Base-by-base conservation (phyloP, 2,888 invertebrate species). In the Abrostola triplasia region DNA sequence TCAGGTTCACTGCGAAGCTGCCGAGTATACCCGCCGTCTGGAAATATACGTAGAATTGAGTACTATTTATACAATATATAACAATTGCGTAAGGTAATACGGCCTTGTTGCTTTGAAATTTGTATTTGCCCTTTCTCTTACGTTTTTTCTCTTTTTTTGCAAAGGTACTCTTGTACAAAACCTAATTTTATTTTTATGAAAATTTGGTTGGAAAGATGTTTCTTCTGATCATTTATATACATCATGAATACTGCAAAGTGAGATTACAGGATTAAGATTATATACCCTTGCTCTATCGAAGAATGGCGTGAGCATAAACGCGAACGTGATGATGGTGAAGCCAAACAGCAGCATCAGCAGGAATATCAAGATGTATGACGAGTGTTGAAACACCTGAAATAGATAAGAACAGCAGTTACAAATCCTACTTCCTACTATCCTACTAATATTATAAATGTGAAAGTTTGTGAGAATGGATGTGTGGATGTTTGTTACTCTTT, bases 241-340 rank as follows among this genome's bases (percentile, higher is more conserved):
- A 11, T 8, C 11, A 10, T 40, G 4, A 40, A 51, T 40, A 44
- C 12, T 10, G 48, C 36, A 91, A 42, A 12, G 6, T 37, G 24
- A 24, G 24, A 24, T 24, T 2, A 24, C 24, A 24, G 24, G 24
- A 24, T 4, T 2, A 24, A 24, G 24, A 24, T 1, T 2, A 24
- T 24, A 96, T 90, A 97, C 97, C 89, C 97, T 95, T 50, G 97
- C 97, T 84, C 97, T 97, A 82, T 97, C 97, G 88, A 98, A 98
- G 92, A 98, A 98, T 0, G 98, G 97, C 0, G 98, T 98, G 67
- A 98, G 94, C 96, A 97, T 96, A 84, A 98, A 98, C 50, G 97
- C 97, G 75, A 98, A 96, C 88, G 97, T 97, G 77, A 98, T 97
- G 57, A 98, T 96, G 6, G 97, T 97, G 74, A 97, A 95, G 13